Evolutionary conservation across 53 echinoderm and acorn worm species (phyloP), one percentile per base, ranked within the genome.

Genomic region (Paracentrotus lividus): DNA sequence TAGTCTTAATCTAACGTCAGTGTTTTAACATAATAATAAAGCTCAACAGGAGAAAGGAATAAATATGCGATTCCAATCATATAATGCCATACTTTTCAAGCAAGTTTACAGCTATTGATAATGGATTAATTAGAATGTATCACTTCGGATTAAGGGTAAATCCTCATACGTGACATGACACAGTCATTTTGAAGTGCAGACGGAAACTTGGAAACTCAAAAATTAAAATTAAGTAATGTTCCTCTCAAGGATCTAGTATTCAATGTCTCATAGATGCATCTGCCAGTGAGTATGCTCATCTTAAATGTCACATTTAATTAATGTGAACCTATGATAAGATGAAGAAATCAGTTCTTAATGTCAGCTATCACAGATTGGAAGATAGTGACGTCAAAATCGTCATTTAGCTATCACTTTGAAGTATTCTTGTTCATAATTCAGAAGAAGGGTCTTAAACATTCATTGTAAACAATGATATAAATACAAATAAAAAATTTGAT

Each of bases 251-350:
- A 44, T 57, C 33, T 34, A 47, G 45, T 81, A 47, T 12, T 32
- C 72, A 38, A 26, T 81, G 81, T 81, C 81, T 81, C 49, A 12
- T 23, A 81, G 81, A 45, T 81, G 3, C 45, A 81, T 81, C 81
- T 72, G 20, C 40, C 0, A 26, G n/a, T n/a, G 47, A 12, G 23
- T 10, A 26, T 49, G 81, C 33, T 81, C 27, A 47, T 40, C 38
- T 72, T 72, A 81, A 81, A 81, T 47, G 81, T 81, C 47, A 81
- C 81, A 47, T 81, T 81, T 81, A 26, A 81, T 45, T 1, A 33
- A 0, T 10, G 27, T 47, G 38, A 72, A 81, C 27, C 44, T 45
- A 81, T 21, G 36, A 38, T 20, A 12, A 26, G 27, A 8, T 45
- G 44, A 81, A 45, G 81, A 47, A 45, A 81, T 58, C 85, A 49